These are phyloP conservation scores for Eulemur macaco DNA, from an alignment of 2,113 vertebrate genomes.

Conservation along the genomic window DNA sequence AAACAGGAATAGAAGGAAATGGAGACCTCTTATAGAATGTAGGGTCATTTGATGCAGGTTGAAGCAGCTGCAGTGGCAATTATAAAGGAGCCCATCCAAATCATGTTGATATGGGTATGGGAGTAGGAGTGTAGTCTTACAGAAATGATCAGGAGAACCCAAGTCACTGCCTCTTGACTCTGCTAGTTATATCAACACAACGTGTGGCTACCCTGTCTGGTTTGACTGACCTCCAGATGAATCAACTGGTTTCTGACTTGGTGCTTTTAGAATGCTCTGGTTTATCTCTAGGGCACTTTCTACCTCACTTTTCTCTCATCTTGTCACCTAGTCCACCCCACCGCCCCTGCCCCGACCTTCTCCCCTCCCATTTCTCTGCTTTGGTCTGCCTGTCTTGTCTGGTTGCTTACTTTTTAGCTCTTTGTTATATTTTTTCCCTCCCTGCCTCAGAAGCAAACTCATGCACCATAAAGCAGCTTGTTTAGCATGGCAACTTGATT, in stretches of 20 bases:
- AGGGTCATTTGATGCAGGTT: background rate
- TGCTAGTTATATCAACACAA: background rate
- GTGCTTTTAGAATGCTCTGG: constrained; percentile 4
- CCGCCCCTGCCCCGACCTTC: background rate
- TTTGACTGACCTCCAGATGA: background rate
- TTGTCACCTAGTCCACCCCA: background rate
- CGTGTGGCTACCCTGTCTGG: background rate
- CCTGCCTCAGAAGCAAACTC: constrained; percentile 8
- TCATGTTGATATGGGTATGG: background rate
- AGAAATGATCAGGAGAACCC: background rate
- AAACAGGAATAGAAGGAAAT: background rate
- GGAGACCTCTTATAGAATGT: background rate
- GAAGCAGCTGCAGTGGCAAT: background rate
- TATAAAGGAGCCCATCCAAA: background rate
- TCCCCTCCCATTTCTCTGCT: background rate
- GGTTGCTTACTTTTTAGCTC: background rate
- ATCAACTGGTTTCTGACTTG: background rate
- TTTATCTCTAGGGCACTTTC: constrained; percentile 9
- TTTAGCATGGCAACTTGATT: background rate
- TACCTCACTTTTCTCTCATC: background rate
- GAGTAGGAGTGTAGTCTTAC: background rate
- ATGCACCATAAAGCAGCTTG: background rate
- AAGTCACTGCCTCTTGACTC: constrained; percentile 20
- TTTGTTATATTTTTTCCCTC: background rate
- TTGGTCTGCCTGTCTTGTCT: background rate